Evolutionary conservation across 2,797 vertebrate genomes (phyloP), one percentile per base, ranked within the genome.

Genomic region (Pseudotriccus pelzelni): DNA sequence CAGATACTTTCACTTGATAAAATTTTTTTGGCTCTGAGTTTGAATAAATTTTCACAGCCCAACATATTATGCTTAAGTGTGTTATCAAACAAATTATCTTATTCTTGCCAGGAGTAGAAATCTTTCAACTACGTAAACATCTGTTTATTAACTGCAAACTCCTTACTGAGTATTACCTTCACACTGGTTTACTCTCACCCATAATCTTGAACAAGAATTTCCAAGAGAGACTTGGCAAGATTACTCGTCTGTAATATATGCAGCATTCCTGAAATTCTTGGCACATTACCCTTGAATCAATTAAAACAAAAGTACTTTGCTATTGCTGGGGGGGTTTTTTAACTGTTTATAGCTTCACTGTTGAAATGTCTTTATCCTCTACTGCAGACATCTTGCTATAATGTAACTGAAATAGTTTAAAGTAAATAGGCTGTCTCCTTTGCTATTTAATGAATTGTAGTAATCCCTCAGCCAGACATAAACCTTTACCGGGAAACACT

Each of bases 191-290:
- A 62, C 77, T 36, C 46, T 59, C 66, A 55, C 28, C 27, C 56
- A 32, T 22, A 50, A 44, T 82, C 52, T 73, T 75, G 50, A 73
- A 59, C 62, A 93, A 81, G n/a, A 64, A 83, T 60, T 95, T 91
- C 46, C 30, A 68, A 89, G 69, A 79, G 59, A 66, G 25, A 28
- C 79, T 89, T 81, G 84, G 77, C 94, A 86, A 77, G 41, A 44
- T 74, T 74, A 47, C 13, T 81, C 46, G n/a, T 79, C 74, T 79
- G 39, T 88, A 93, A 95, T 84, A 63, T 34, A 94, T 76, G 66
- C 92, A 94, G 76, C 89, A 95, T 96, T 92, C 87, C 87, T 96
- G 73, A 93, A 89, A 93, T 91, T 95, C 79, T 86, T 94, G 89
- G 79, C 87, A 84, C 66, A 15, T 63, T 67, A 81, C 27, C 55